These are phyloP conservation scores for Cervus canadensis DNA, from an alignment of 2,113 vertebrate genomes.

Conservation along the genomic window DNA sequence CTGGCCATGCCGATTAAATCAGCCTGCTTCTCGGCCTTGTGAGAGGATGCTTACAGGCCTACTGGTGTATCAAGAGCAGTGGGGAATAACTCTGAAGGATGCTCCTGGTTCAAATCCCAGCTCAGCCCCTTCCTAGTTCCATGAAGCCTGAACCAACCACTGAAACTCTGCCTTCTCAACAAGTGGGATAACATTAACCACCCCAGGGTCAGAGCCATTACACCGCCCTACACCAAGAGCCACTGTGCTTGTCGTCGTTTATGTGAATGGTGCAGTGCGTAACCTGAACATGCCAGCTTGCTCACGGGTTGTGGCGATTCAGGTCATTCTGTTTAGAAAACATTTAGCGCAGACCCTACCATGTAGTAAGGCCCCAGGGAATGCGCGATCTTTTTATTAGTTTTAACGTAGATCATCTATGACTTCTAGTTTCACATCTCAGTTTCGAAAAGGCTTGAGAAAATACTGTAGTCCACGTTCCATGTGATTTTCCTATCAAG, in stretches of 20 bases:
- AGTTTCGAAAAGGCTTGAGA: neutral
- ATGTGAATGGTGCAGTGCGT: neutral
- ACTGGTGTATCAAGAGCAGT: neutral
- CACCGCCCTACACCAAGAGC: no score
- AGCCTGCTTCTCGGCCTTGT: neutral
- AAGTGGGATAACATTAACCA: neutral
- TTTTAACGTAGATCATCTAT: neutral
- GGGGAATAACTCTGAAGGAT: neutral
- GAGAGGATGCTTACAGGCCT: neutral
- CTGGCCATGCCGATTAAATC: neutral
- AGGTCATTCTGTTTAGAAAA: neutral
- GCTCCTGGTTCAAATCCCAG: neutral
- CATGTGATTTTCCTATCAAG: slow-evolving; percentile 26
- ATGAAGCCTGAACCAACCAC: neutral
- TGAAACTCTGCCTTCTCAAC: neutral
- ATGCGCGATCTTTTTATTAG: neutral
- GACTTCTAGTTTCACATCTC: neutral
- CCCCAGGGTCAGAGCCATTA: neutral
- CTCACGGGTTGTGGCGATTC: neutral
- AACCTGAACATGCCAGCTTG: neutral
- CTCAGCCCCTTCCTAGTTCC: neutral
- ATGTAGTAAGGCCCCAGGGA: neutral
- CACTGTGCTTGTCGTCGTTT: fast-evolving
- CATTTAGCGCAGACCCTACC: neutral
- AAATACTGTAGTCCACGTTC: neutral